Evolutionary conservation across 2,888 invertebrate species (phyloP).

Genomic region (Leptura quadrifasciata): DNA sequence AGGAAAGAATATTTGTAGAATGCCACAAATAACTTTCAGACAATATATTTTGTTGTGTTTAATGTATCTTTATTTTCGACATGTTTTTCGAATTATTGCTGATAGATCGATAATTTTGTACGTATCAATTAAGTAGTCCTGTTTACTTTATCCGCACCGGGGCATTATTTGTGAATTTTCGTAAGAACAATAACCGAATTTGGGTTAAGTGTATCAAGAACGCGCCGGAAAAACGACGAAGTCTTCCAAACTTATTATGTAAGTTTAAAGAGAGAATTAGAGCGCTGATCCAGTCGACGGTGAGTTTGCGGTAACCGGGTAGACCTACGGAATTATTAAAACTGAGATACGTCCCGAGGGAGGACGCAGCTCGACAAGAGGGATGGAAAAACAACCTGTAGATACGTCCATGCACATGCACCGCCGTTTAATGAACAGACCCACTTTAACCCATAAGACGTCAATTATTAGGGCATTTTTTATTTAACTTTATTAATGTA

Average conservation of each 20-base stretch:
- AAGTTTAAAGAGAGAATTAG: slow-evolving; percentile 24
- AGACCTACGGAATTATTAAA: slow-evolving; percentile 22
- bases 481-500: no score
- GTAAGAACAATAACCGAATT: slow-evolving; percentile 8
- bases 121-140: no score
- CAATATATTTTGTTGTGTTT: no score
- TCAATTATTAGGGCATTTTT: no score
- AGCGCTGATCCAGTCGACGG: slow-evolving; percentile 24
- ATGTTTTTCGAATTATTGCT: no score
- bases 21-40: no score
- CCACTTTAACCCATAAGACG: neutral
- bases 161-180: slow-evolving; percentile 11
- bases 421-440: neutral
- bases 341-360: neutral
- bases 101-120: no score
- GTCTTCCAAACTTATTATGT: slow-evolving; percentile 14
- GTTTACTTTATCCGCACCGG: no score
- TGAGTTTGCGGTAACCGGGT: neutral
- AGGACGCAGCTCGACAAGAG: neutral
- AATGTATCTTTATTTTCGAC: no score
- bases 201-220: neutral
- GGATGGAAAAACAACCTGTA: slow-evolving; percentile 17
- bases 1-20: no score
- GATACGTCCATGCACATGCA: slow-evolving; percentile 9
- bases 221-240: slow-evolving; percentile 7